A percentile compares a stretch with the other conserved stretches of the same genome.
These are phyloP conservation scores for Gallinago paraguaiae DNA, from an alignment of 2,113 vertebrate species.

Conservation along the genomic window DNA sequence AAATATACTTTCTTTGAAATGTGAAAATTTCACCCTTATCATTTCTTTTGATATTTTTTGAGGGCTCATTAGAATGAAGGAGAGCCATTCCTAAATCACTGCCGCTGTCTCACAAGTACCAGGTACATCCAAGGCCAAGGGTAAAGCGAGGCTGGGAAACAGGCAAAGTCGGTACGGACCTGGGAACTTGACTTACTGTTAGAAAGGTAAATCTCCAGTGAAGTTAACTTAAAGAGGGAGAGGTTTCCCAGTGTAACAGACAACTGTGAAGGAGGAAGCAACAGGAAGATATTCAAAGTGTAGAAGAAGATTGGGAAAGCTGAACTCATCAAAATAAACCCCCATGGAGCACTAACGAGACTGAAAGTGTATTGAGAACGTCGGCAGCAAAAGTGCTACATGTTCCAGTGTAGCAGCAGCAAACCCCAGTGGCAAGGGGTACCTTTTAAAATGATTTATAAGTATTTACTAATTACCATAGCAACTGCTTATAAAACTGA, in stretches of 20 bases:
- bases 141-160: neutral
- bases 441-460: neutral
- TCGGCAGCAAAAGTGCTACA: rapidly evolving
- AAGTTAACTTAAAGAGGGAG: neutral
- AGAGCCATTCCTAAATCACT: conserved; percentile 44
- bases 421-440: neutral
- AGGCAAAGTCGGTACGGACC: rapidly evolving
- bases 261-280: neutral
- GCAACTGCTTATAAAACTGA: neutral
- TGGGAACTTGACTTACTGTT: neutral
- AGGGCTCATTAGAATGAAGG: conserved; percentile 65
- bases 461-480: neutral
- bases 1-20: conserved; percentile 74
- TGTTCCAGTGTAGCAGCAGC: neutral
- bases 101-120: conserved; percentile 19
- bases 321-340: neutral
- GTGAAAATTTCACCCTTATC: conserved; percentile 68
- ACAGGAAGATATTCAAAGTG: neutral
- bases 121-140: conserved; percentile 7
- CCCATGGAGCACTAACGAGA: neutral
- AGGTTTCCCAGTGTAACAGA: neutral
- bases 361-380: neutral
- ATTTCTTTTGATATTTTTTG: conserved; percentile 73
- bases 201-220: neutral
- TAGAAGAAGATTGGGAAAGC: neutral